Evolutionary conservation across 2,888 invertebrate genomes (phyloP), one percentile per base, ranked within the genome.

Genomic region (Drosophila subsilvestris): DNA sequence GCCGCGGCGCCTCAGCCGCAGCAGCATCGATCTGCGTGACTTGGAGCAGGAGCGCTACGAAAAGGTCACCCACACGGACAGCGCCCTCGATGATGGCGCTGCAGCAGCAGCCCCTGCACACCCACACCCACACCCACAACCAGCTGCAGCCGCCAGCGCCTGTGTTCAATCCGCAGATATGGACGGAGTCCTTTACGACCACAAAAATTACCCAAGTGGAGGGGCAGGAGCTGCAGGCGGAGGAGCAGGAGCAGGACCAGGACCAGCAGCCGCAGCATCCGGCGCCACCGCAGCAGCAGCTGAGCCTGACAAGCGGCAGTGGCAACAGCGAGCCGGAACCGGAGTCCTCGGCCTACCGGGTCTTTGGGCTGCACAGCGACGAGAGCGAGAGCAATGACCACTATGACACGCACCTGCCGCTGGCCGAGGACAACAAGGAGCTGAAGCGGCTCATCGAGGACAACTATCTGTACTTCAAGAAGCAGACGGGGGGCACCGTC

Each of bases 21-120:
- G 92, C 79, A 92, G 92, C 86, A 92, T 92, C 67, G 92, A 92
- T 79, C 81, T 92, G 60, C 90, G 92, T 56, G 92, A 92, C 80
- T 83, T 92, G 57, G 92, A 92, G 70, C 92, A 92, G 76, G 92
- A 92, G 72, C 90, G 90, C 20, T 92, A 92, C 58, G 92, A 92
- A 68, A 92, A 92, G 78, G 92, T 92, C 62, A 90, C 91, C 20
- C 92, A 92, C 74, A 92, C 92, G 5, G 92, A 92, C 72, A 92
- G 92, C 74, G 92, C 92, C 6, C 3, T 92, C 92, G 18, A 92
- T 92, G 92, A 92, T 92, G 76, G 91, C 92, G 0, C 74, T 92
- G 49, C 92, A 90, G 50, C 88, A 86, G 73, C 88, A 85, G 63
- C 70, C 71, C 1, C 60, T 59, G 0, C 49, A 59, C 6, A 43